Evolutionary conservation across 92 coral and sea anemone species (phyloP), one percentile per base, ranked within the genome.

Genomic region (Palythoa heliodiscus): DNA sequence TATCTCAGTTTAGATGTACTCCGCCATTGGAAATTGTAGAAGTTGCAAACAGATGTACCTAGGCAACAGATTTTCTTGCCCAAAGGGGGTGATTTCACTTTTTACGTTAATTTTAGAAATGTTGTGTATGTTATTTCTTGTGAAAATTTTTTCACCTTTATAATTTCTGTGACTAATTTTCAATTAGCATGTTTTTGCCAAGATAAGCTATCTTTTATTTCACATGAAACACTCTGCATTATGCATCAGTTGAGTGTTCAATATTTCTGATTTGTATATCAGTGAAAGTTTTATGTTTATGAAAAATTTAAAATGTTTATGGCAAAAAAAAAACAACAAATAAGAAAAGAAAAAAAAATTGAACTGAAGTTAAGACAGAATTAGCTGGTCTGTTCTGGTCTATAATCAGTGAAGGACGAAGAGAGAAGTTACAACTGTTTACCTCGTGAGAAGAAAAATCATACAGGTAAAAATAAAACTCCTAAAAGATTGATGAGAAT

Each of bases 161-260:
- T 29, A 63, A 39, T 80, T 80, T 80, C 84, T 66, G 60, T 48
- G 40, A 80, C 84, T 80, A 80, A 48, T 43, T 80, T 80, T 66
- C 73, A 67, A 80, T 80, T 80, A 80, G 40, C 84, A 80, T 80
- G 84, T 80, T 80, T 47, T 80, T 43, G 47, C 63, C 39, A 80
- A 80, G 84, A 80, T 80, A 80, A 80, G 84, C 74, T 35, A 66
- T 80, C 84, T 80, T 80, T 80, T 80, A 80, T 80, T 52, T 66
- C 40, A 66, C 72, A 63, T 23, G 73, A 38, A 80, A 80, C 58
- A 48, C 74, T 80, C 70, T 80, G 84, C 72, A 80, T 80, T 43
- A 64, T 80, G 43, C 43, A 66, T 24, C 84, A 80, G 63, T 39
- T 29, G 73, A 66, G 74, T 80, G 47, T 80, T 80, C 84, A 80